Conservation (phyloP, 2,113 vertebrate genomes). For the Rhynchomys soricoides region DNA sequence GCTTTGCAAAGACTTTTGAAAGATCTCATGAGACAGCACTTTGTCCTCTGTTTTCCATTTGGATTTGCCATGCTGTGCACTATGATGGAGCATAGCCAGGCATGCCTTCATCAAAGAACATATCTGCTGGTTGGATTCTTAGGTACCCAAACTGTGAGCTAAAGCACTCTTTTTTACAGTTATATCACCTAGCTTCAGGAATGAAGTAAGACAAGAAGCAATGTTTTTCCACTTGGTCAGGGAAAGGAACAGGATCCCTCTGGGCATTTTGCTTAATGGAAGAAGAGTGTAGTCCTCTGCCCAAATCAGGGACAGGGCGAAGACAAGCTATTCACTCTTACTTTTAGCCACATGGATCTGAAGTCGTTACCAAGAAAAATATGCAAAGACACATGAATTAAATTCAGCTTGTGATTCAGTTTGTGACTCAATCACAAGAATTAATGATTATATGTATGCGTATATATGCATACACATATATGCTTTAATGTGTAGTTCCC, state of each 20-base stretch:
- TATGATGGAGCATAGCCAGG: background rate
- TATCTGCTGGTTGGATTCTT: background rate
- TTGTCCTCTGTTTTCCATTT: background rate
- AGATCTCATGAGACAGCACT: background rate
- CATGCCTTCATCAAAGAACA: background rate
- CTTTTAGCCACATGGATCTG: too few relatives aligned
- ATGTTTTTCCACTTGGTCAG: too few relatives aligned
- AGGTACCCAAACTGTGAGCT: background rate
- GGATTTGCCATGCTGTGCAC: too few relatives aligned
- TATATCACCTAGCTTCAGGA: too few relatives aligned
- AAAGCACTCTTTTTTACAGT: background rate
- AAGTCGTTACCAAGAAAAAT: background rate
- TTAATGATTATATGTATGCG: background rate
- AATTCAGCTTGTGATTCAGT: too few relatives aligned
- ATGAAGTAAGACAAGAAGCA: background rate
- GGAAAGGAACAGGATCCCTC: too few relatives aligned
- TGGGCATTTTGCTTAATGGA: background rate
- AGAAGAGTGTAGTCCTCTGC: background rate
- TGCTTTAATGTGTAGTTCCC: background rate
- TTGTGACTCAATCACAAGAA: background rate
- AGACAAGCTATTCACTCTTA: background rate
- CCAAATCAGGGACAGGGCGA: background rate
- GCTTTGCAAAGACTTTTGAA: background rate
- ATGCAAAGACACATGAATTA: background rate
- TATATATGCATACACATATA: background rate